phyloP scores from a whole-genome alignment of 2,113 vertebrate species.

The Dicentrarchus labrax region DNA sequence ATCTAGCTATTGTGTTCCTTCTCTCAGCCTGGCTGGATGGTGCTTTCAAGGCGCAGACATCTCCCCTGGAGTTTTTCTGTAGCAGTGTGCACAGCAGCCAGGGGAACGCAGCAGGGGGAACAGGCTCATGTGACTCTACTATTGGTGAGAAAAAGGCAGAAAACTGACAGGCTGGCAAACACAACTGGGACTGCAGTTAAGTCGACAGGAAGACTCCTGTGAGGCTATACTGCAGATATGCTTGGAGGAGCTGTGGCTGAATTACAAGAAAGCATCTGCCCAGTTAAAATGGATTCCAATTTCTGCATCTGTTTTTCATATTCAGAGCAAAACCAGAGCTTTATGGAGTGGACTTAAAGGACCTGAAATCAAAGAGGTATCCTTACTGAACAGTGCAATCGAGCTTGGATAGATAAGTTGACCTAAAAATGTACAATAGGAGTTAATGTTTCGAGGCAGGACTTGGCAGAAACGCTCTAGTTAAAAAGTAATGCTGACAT shows the following conservation, averaged over 20 bases:
- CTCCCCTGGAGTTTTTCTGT: constrained; percentile 59
- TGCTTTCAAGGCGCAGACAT: constrained; percentile 59
- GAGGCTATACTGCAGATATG: constrained; percentile 56
- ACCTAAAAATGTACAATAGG: constrained; percentile 19
- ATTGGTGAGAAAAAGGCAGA: constrained; percentile 56
- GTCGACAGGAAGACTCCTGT: constrained; percentile 72
- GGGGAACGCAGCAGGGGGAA: constrained; percentile 52
- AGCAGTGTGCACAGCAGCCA: constrained; percentile 43
- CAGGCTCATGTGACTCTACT: constrained; percentile 62
- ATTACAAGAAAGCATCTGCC: constrained; percentile 57
- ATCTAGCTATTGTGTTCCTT: constrained; percentile 48
- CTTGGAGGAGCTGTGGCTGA: constrained; percentile 48
- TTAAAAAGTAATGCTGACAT: constrained; percentile 26
- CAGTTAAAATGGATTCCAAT: constrained; percentile 52
- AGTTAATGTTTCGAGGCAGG: constrained; percentile 10
- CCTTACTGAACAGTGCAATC: not conserved
- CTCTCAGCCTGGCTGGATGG: constrained; percentile 39
- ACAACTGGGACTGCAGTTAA: constrained; percentile 68
- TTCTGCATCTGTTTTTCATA: constrained; percentile 42
- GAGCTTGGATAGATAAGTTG: constrained; percentile 18
- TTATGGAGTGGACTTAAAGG: constrained; percentile 6
- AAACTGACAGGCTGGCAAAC: constrained; percentile 68
- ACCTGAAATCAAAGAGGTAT: constrained; percentile 32
- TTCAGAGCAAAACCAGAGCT: constrained; percentile 24
- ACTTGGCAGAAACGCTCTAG: constrained; percentile 29